Evolutionary conservation across 2,888 invertebrate genomes (phyloP).

Genomic region (Polietes domitor): DNA sequence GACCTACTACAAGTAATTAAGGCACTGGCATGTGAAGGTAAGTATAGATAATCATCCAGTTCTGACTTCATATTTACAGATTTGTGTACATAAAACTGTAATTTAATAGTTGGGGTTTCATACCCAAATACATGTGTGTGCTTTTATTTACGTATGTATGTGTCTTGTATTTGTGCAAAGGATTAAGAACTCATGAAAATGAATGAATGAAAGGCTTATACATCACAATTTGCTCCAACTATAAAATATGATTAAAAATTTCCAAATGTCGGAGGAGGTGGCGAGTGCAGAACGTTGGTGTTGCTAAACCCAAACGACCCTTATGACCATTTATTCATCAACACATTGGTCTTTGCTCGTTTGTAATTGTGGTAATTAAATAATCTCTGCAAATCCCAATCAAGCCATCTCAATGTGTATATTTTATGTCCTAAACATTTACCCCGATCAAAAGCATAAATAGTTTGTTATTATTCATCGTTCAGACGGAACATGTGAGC

Average conservation of each 20-base stretch:
- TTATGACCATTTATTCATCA: not conserved
- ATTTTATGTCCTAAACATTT: not conserved
- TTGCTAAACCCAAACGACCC: not conserved
- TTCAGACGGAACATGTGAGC: not conserved
- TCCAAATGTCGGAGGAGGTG: not conserved
- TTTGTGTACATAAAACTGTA: not conserved
- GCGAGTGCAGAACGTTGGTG: not conserved
- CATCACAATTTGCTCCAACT: not conserved
- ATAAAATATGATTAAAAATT: not conserved
- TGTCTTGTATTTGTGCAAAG: not conserved
- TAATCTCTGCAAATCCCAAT: not conserved
- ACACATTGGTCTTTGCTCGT: not conserved
- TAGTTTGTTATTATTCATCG: slow-evolving; percentile 4
- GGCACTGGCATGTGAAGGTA: not conserved
- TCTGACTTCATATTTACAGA: not conserved
- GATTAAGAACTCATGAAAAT: not conserved
- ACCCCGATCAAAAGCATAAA: not conserved
- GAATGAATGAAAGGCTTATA: not conserved
- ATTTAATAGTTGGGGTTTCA: not conserved
- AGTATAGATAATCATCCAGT: no score
- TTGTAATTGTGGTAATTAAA: not conserved
- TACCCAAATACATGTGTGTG: no score
- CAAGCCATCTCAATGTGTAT: not conserved
- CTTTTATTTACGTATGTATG: no score
- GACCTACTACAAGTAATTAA: slow-evolving; percentile 17